Evolutionary conservation across 2,888 invertebrate species (phyloP).

Genomic region (Encarsia formosa): DNA sequence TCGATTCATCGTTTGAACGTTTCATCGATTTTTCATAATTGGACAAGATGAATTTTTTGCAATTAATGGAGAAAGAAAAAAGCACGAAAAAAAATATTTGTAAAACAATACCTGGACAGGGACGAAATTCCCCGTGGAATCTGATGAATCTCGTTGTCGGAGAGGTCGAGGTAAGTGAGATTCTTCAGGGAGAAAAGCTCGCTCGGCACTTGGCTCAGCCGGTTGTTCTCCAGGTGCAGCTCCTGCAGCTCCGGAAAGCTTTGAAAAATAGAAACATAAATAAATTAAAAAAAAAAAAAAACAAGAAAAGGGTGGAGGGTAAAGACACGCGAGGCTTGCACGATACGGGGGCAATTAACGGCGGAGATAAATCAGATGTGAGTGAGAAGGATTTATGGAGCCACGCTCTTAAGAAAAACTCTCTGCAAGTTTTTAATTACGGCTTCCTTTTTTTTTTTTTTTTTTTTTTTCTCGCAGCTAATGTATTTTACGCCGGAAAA

Average conservation of each 20-base stretch:
- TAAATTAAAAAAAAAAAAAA: background rate
- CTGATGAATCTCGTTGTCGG: conserved; percentile 63
- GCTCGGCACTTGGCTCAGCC: conserved; percentile 58
- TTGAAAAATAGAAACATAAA: conserved; percentile 6
- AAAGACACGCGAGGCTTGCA: conserved; percentile 6
- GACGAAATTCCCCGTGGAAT: conserved; percentile 63
- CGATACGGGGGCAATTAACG: conserved; percentile 18
- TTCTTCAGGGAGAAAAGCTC: conserved; percentile 60
- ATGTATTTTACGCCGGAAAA: too few species aligned
- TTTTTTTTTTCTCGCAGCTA: too few species aligned
- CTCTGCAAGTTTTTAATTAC: too few species aligned
- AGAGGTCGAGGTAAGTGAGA: conserved; percentile 64
- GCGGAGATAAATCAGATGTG: conserved; percentile 21
- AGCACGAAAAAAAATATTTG: too few species aligned
- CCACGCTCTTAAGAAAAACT: background rate
- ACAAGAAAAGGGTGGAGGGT: background rate
- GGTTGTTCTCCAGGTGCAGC: conserved; percentile 55
- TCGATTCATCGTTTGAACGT: too few species aligned
- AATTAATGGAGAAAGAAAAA: too few species aligned
- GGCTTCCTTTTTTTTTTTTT: too few species aligned
- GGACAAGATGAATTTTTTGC: too few species aligned
- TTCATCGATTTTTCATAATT: too few species aligned
- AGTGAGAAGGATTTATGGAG: conserved; percentile 20
- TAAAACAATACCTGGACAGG: conserved; percentile 56
- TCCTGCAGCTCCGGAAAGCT: conserved; percentile 42